Percentiles rank a stretch among this genome's conserved stretches.
Conservation (phyloP, 37 sponge, comb jelly and placozoan species). For the Mnemiopsis leidyi region DNA sequence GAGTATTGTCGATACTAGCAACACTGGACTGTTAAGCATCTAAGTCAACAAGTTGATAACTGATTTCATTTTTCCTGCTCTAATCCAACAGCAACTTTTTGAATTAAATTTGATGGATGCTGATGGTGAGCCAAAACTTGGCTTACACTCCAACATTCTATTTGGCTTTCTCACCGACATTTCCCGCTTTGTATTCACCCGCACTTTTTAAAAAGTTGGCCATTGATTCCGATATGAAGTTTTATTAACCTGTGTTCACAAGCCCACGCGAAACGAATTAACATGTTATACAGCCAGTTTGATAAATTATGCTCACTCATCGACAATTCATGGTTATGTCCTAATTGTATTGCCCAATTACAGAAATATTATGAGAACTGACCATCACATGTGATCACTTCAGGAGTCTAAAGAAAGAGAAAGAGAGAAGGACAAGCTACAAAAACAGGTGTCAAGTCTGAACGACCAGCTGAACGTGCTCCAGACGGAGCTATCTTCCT, state of each 20-base stretch:
- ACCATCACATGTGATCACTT: too few species aligned
- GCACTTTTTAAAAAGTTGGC: neutral
- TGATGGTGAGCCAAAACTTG: neutral
- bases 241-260: neutral
- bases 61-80: too few species aligned
- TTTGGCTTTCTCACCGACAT: neutral
- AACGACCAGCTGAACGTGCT: slow-evolving; percentile 2
- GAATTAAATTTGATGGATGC: neutral
- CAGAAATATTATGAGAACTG: too few species aligned
- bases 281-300: too few species aligned
- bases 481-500: slow-evolving; percentile 7
- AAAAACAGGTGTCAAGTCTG: slow-evolving; percentile 11
- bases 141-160: neutral
- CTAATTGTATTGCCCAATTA: too few species aligned
- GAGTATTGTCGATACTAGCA: neutral
- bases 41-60: too few species aligned
- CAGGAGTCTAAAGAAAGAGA: neutral
- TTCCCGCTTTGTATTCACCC: neutral
- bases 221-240: neutral
- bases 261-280: neutral
- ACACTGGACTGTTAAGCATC: too few species aligned
- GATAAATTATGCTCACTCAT: too few species aligned
- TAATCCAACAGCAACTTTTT: too few species aligned
- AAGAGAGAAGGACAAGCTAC: neutral
- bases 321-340: too few species aligned